Evolutionary conservation across 2,113 vertebrate genomes (phyloP).

Genomic region (Gnathonemus longibarbis): DNA sequence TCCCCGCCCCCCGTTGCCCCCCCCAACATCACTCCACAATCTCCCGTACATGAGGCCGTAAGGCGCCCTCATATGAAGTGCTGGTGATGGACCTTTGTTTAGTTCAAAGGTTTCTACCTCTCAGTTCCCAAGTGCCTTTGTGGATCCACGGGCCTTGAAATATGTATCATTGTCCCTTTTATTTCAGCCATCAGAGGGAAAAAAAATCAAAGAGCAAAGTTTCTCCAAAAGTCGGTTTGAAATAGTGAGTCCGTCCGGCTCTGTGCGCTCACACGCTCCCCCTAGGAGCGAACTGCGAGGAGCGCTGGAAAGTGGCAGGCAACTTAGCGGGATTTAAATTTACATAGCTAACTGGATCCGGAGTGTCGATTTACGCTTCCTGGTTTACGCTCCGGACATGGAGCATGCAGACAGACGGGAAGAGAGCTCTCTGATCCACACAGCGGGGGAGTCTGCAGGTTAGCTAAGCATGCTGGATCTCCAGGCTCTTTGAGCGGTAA

Average conservation of each 20-base stretch:
- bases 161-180: conserved; percentile 98
- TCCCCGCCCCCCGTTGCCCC: conserved; percentile 45
- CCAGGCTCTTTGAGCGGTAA: not conserved
- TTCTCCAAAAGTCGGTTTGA: conserved; percentile 78
- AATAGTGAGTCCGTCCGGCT: conserved; percentile 65
- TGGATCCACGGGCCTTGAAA: conserved; percentile 92
- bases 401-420: not conserved
- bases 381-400: not conserved
- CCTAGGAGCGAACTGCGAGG: conserved; percentile 26
- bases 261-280: conserved; percentile 63
- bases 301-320: conserved; percentile 11
- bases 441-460: not conserved
- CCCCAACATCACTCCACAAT: conserved; percentile 28
- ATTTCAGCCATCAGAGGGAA: conserved; percentile 82
- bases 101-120: conserved; percentile 96
- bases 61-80: conserved; percentile 75
- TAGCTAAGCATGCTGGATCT: not conserved
- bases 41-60: conserved; percentile 61
- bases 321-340: not conserved
- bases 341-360: not conserved
- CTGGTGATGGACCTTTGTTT: conserved; percentile 87
- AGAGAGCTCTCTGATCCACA: not conserved
- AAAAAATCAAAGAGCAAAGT: conserved; percentile 85
- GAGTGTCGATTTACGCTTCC: not conserved
- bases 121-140: conserved; percentile 95